phyloP scores from a whole-genome alignment of 53 echinoderm and acorn worm genomes.

The Pentamera pediparva region DNA sequence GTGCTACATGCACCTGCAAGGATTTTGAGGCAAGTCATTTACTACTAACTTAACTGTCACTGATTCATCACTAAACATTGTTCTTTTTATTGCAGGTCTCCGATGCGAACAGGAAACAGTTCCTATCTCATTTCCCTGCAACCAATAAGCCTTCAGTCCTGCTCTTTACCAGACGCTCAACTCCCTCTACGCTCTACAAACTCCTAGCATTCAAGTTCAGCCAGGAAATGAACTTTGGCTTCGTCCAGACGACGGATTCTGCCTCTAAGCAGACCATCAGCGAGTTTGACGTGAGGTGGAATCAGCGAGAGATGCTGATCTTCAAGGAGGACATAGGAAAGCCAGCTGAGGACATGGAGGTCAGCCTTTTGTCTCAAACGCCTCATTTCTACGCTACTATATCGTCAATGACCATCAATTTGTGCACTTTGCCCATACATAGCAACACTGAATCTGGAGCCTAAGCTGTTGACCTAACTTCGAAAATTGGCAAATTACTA shows the following conservation, averaged over 20 bases:
- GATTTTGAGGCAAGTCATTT: neutral
- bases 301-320: slow-evolving; percentile 56
- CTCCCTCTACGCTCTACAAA: slow-evolving; percentile 58
- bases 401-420: too few relatives aligned
- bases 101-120: slow-evolving; percentile 53
- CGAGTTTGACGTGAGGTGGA: slow-evolving; percentile 42
- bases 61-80: neutral
- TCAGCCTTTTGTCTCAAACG: too few relatives aligned
- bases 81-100: slow-evolving; percentile 47
- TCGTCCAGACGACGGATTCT: slow-evolving; percentile 38
- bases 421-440: too few relatives aligned
- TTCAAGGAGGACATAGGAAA: slow-evolving; percentile 67
- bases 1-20: neutral
- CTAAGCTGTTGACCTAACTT: too few relatives aligned
- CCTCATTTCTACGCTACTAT: too few relatives aligned
- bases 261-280: slow-evolving; percentile 45
- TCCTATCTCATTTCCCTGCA: slow-evolving; percentile 51
- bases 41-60: neutral
- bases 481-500: too few relatives aligned
- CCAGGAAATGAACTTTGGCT: slow-evolving; percentile 66
- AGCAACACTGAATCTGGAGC: too few relatives aligned
- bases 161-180: slow-evolving; percentile 61
- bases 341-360: slow-evolving; percentile 66
- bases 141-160: slow-evolving; percentile 81
- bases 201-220: slow-evolving; percentile 53